Conservation (phyloP, 1,140 invertebrate genomes). For the Neodiprion virginianus region DNA sequence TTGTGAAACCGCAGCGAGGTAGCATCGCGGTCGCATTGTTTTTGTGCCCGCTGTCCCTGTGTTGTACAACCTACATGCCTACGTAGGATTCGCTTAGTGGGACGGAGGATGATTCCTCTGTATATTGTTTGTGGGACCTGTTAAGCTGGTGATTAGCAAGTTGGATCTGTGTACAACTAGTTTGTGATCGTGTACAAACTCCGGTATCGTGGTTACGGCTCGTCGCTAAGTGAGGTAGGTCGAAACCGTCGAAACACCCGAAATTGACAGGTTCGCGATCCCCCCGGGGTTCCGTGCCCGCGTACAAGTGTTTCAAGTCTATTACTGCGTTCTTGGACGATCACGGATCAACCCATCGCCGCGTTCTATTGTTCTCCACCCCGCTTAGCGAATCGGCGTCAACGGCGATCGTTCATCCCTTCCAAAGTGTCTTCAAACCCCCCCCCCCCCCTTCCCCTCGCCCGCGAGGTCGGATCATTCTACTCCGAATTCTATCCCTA, state of each 20-base stretch:
- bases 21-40: constrained; percentile 45
- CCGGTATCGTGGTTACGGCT: not conserved
- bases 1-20: constrained; percentile 37
- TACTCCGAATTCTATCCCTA: not conserved
- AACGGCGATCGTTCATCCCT: too few species aligned
- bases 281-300: not conserved
- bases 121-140: not conserved
- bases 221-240: not conserved
- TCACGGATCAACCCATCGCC: not conserved
- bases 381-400: too few species aligned
- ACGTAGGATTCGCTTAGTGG: not conserved
- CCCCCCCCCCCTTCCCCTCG: too few species aligned
- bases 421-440: too few species aligned
- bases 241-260: not conserved
- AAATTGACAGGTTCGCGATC: not conserved
- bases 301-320: not conserved
- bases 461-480: not conserved
- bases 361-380: too few species aligned
- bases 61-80: constrained; percentile 1
- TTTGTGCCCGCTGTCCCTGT: constrained; percentile 35
- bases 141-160: not conserved
- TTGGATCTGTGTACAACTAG: not conserved
- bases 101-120: not conserved
- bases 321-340: too few species aligned
- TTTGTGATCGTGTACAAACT: not conserved